phyloP scores from a whole-genome alignment of 2,797 vertebrate species.

The Sebastes paucispinis region DNA sequence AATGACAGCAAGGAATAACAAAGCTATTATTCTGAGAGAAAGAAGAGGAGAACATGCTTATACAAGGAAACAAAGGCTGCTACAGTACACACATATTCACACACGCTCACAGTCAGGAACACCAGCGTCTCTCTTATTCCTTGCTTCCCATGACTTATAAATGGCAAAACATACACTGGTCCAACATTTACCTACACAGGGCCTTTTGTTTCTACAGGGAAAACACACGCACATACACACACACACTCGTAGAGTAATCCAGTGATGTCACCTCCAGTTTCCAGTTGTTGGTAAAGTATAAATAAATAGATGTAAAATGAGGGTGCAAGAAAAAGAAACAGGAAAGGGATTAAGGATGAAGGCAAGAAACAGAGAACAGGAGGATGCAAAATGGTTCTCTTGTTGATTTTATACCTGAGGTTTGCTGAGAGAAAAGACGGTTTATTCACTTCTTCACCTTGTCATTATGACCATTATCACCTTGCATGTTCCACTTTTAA shows the following conservation, averaged over 20 bases:
- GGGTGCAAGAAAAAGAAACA: background rate
- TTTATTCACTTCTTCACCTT: background rate
- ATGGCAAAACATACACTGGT: constrained; percentile 57
- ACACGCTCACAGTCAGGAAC: constrained; percentile 20
- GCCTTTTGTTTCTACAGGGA: constrained; percentile 49
- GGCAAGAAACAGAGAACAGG: background rate
- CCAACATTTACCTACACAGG: constrained; percentile 67
- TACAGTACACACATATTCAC: constrained; percentile 26
- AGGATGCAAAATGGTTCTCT: background rate
- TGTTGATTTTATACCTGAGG: background rate
- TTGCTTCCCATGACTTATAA: constrained; percentile 58
- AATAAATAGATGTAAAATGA: background rate
- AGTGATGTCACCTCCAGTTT: constrained; percentile 38
- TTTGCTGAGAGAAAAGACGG: background rate
- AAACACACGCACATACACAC: constrained; percentile 3
- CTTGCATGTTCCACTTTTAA: background rate
- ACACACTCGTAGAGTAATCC: background rate
- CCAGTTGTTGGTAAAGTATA: background rate
- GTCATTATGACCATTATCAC: background rate
- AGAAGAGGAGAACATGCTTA: constrained; percentile 57
- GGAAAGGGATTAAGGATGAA: background rate
- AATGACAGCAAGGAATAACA: constrained; percentile 65
- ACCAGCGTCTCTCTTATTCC: constrained; percentile 47
- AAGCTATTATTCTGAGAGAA: constrained; percentile 57
- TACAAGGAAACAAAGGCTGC: constrained; percentile 65